Base-by-base conservation (phyloP, 1,140 invertebrate species). In the Leptopilina boulardi region DNA sequence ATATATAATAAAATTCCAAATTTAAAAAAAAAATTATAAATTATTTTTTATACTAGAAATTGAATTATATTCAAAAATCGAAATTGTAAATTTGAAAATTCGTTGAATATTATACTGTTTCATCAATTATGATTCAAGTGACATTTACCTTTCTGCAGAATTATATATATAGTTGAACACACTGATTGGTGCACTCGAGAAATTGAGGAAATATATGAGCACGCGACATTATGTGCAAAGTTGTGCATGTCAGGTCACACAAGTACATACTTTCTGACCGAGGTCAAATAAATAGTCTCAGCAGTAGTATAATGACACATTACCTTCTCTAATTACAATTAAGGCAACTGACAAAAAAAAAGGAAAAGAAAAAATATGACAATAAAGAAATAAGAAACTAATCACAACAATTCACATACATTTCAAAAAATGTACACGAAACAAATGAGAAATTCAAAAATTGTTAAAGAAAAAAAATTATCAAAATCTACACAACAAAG, bases 41-140 rank as follows among this genome's bases (percentile, higher is more conserved):
- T n/a, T n/a, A n/a, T n/a, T n/a, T n/a, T n/a, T n/a, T n/a, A n/a
- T n/a, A n/a, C n/a, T n/a, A n/a, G n/a, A n/a, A n/a, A n/a, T n/a
- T n/a, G n/a, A n/a, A n/a, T 8, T 38, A 5, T 30, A 30, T 38
- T 1, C n/a, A 21, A 18, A 18, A 9, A 54, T 54, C 18, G 19
- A 54, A 3, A 54, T 6, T n/a, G n/a, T n/a, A 21, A 59, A 5
- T 11, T 56, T 9, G 8, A 26, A 15, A 4, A 26, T 21, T 59
- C 5, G 13, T 13, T 59, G 19, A 26, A 26, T 23, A 3, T 18
- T 54, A 3, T 8, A 54, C 9, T 59, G 21, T 59, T 59, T 10
- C 23, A 59, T 66, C 59, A 66, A 66, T 66, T 66, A 66, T 38
- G 15, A 54, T 66, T 76, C 54, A 73, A 10, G 72, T 47, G 44